phyloP scores from a whole-genome alignment of 2,888 invertebrate species.

The Acanthoscelides obtectus region DNA sequence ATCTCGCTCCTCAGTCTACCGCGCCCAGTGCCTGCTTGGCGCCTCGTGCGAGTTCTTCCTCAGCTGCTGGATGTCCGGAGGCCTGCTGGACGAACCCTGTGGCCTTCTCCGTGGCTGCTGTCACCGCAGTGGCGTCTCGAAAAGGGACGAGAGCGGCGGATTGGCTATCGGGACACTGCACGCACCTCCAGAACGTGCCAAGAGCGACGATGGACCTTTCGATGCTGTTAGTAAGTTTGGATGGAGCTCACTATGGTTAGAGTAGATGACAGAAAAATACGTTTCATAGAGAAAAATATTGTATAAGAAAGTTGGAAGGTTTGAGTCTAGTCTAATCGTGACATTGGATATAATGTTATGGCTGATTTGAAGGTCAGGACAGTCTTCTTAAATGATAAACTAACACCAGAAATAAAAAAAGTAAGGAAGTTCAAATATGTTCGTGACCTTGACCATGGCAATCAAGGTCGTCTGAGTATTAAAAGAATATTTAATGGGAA shows the following conservation, averaged over 20 bases:
- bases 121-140: slow-evolving; percentile 63
- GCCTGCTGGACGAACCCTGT: slow-evolving; percentile 80
- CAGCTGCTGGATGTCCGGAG: slow-evolving; percentile 87
- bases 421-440: no score
- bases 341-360: no score
- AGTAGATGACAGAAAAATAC: no score
- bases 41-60: slow-evolving; percentile 88
- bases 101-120: slow-evolving; percentile 72
- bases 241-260: neutral
- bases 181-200: slow-evolving; percentile 51
- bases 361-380: no score
- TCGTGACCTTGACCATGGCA: no score
- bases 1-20: neutral
- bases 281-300: no score
- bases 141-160: slow-evolving; percentile 57
- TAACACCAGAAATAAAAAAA: no score
- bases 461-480: no score
- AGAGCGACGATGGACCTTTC: slow-evolving; percentile 50
- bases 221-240: slow-evolving; percentile 44
- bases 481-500: no score
- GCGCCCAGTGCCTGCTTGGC: slow-evolving; percentile 57
- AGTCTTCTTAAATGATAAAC: no score
- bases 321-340: no score
- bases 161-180: slow-evolving; percentile 61
- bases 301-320: no score